These are phyloP conservation scores for Leptinotarsa defecta DNA, from an alignment of 1,140 invertebrate species.

Conservation along the genomic window DNA sequence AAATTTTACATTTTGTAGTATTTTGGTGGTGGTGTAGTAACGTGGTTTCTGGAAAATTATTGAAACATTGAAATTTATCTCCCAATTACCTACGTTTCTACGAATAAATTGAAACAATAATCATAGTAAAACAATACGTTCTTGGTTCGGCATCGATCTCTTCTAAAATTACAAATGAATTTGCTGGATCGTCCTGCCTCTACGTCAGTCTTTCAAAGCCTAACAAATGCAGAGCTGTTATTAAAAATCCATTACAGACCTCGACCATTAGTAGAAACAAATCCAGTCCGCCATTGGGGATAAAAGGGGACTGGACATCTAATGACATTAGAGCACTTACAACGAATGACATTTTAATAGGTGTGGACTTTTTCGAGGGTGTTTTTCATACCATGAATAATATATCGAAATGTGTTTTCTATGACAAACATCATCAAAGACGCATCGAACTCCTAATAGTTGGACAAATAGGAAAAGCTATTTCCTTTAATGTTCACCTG, in stretches of 20 bases:
- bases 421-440: constrained; percentile 37
- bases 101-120: too few species aligned
- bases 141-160: too few species aligned
- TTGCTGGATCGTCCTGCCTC: too few species aligned
- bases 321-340: constrained; percentile 47
- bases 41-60: too few species aligned
- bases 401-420: constrained; percentile 34
- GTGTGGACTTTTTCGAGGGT: constrained; percentile 37
- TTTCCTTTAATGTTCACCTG: neutral
- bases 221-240: constrained; percentile 24
- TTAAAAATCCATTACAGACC: constrained; percentile 52
- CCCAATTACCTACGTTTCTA: too few species aligned
- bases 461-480: neutral
- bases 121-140: too few species aligned
- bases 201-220: too few species aligned
- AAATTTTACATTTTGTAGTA: too few species aligned
- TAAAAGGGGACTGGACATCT: constrained; percentile 43
- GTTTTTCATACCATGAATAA: constrained; percentile 34
- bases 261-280: constrained; percentile 49
- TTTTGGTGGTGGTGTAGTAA: too few species aligned
- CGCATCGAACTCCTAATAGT: constrained; percentile 23
- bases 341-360: constrained; percentile 49
- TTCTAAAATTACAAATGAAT: too few species aligned
- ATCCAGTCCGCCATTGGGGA: constrained; percentile 42
- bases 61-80: too few species aligned